Conservation (phyloP, 92 coral and sea anemone species). For the Palythoa grandiflora region DNA sequence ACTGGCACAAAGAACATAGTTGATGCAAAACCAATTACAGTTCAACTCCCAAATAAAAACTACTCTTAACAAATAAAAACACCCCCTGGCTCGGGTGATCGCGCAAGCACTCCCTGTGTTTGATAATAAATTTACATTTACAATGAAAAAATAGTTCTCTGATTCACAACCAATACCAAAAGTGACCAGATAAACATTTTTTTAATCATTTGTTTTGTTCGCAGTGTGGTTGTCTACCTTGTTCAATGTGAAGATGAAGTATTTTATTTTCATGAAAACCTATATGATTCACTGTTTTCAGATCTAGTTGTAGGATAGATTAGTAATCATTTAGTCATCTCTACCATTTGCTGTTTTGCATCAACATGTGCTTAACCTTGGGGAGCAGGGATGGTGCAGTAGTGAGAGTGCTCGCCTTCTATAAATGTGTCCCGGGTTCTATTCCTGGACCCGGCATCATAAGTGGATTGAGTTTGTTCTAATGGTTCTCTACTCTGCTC, state of each 20-base stretch:
- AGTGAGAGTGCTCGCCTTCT: too few relatives aligned
- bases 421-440: too few relatives aligned
- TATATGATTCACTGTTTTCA: slow-evolving; percentile 1
- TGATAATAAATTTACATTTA: too few relatives aligned
- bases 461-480: too few relatives aligned
- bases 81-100: neutral
- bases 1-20: neutral
- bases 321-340: neutral
- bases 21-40: neutral
- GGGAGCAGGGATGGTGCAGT: too few relatives aligned
- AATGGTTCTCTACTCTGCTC: too few relatives aligned
- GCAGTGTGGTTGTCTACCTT: slow-evolving; percentile 30
- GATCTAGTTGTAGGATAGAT: slow-evolving; percentile 26
- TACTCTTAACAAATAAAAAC: neutral
- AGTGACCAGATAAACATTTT: slow-evolving; percentile 31
- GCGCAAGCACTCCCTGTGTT: too few relatives aligned
- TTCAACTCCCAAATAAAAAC: neutral
- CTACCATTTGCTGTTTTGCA: too few relatives aligned
- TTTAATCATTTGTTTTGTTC: neutral
- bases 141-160: neutral
- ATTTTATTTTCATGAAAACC: slow-evolving; percentile 29
- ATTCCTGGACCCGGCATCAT: too few relatives aligned
- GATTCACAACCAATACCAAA: slow-evolving; percentile 27
- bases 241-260: slow-evolving; percentile 42
- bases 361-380: too few relatives aligned